Conservation (phyloP, 1,140 invertebrate genomes). For the Apis dorsata region DNA sequence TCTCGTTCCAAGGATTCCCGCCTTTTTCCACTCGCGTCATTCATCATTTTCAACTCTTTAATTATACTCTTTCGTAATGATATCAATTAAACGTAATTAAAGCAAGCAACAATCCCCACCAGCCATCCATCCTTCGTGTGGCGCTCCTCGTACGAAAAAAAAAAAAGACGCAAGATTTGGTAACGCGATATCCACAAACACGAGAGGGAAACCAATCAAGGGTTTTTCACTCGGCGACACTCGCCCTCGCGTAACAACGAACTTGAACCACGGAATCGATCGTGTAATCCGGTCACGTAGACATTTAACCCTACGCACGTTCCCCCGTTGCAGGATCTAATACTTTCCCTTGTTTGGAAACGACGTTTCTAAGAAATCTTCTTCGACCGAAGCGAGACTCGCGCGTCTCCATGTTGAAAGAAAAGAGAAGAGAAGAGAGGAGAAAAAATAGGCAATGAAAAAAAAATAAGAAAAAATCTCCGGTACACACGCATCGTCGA, state of each 20-base stretch:
- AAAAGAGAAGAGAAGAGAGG: neutral
- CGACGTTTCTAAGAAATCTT: conserved; percentile 56
- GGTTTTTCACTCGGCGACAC: conserved; percentile 12
- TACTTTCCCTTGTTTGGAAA: conserved; percentile 66
- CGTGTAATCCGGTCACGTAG: conserved; percentile 60
- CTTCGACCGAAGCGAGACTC: neutral
- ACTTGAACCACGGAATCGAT: conserved; percentile 52
- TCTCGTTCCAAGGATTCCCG: no score
- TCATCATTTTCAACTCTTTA: neutral
- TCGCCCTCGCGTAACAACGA: conserved; percentile 53
- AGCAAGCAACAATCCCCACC: neutral
- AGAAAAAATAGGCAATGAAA: neutral
- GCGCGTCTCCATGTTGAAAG: conserved; percentile 19
- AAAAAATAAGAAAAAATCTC: neutral
- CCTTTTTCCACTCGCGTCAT: neutral
- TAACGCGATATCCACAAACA: conserved; percentile 40
- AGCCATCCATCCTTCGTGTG: no score
- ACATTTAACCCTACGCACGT: conserved; percentile 62
- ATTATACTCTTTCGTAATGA: neutral
- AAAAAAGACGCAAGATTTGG: conserved; percentile 10
- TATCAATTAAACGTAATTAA: neutral
- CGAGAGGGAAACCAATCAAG: conserved; percentile 50
- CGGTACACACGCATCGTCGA: neutral
- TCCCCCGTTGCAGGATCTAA: conserved; percentile 49
- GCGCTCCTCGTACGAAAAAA: no score